Evolutionary conservation across 2,113 vertebrate species (phyloP).

Genomic region (Podarcis cretensis): DNA sequence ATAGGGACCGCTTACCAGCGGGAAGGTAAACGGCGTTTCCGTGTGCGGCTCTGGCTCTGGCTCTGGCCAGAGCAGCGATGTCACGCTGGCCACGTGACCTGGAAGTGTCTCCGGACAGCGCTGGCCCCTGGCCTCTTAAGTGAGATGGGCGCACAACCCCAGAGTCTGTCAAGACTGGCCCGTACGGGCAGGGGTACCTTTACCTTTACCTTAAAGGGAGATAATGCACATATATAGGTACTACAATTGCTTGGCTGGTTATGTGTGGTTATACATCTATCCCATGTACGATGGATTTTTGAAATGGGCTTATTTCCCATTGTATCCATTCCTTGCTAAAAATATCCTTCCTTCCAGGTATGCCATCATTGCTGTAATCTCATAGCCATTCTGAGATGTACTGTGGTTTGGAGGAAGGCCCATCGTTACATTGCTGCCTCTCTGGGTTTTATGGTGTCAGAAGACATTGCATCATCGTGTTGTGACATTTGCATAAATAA

Average conservation of each 20-base stretch:
- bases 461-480: neutral
- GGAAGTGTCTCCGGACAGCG: too few species aligned
- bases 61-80: too few species aligned
- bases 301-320: neutral
- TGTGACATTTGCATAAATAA: neutral
- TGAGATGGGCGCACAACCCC: too few species aligned
- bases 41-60: too few species aligned
- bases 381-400: neutral
- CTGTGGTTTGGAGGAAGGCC: neutral
- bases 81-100: too few species aligned
- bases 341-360: neutral
- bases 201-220: too few species aligned
- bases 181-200: too few species aligned
- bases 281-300: neutral
- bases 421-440: neutral
- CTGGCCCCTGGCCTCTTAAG: too few species aligned
- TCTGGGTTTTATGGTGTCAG: neutral
- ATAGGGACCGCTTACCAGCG: too few species aligned
- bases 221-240: neutral
- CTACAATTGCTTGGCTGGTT: neutral
- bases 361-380: neutral
- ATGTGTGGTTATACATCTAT: neutral
- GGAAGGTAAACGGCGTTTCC: too few species aligned
- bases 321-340: neutral
- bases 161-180: too few species aligned